These are phyloP conservation scores for Pogonocichla stellata DNA, from an alignment of 2,113 vertebrate species.

Conservation along the genomic window DNA sequence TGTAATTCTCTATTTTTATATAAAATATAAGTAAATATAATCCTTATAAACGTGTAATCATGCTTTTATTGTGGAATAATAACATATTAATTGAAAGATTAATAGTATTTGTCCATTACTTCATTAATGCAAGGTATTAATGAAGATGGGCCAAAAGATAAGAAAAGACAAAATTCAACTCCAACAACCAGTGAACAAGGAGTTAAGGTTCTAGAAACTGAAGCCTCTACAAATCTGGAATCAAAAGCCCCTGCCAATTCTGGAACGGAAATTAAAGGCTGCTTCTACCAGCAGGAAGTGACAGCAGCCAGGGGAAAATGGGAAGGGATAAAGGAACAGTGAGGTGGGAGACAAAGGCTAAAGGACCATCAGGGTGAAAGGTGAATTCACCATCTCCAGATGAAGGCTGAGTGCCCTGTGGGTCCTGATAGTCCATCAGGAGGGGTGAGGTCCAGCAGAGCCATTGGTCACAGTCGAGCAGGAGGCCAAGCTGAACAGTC, in stretches of 20 bases:
- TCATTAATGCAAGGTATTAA: background rate
- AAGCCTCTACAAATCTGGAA: background rate
- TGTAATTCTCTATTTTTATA: background rate
- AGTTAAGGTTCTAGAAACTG: background rate
- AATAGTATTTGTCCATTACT: background rate
- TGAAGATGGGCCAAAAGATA: background rate
- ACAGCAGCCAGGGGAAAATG: background rate
- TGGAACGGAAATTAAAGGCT: constrained; percentile 1
- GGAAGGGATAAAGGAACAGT: background rate
- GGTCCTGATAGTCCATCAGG: background rate
- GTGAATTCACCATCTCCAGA: background rate
- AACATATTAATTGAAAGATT: background rate
- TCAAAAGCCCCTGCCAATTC: background rate
- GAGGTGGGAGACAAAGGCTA: background rate
- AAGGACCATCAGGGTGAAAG: background rate
- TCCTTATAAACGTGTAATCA: background rate
- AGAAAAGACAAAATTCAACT: background rate
- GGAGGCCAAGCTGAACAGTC: background rate
- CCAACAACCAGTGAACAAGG: background rate
- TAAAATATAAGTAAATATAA: background rate
- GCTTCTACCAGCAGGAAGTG: background rate
- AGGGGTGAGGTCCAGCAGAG: background rate
- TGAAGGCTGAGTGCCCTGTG: background rate
- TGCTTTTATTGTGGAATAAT: background rate
- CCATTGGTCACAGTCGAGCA: background rate